phyloP scores from a whole-genome alignment of 2,797 vertebrate genomes.

The Malurus splendens region DNA sequence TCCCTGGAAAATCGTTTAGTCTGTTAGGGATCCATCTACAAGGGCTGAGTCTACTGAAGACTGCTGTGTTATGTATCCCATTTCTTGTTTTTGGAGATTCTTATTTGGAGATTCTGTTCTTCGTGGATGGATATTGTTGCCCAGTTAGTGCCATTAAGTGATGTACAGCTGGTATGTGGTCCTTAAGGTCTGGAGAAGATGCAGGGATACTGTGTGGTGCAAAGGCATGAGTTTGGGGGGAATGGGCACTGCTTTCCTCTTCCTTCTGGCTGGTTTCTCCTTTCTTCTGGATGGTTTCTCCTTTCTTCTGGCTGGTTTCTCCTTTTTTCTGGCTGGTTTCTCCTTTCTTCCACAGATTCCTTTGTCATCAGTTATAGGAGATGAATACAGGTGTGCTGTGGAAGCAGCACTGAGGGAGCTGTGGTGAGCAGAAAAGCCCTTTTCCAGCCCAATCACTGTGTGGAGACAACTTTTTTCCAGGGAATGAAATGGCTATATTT shows the following conservation, averaged over 20 bases:
- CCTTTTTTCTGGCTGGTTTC: not conserved
- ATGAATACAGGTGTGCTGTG: not conserved
- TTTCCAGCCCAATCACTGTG: not conserved
- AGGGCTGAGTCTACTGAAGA: not conserved
- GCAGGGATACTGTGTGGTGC: accelerated
- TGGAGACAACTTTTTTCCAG: not conserved
- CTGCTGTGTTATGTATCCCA: not conserved
- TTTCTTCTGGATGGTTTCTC: not conserved
- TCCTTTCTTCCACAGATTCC: not conserved
- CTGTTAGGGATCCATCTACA: not conserved
- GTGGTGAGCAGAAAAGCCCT: not conserved
- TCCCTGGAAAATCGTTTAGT: not conserved
- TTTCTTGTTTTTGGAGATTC: not conserved
- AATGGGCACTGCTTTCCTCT: not conserved
- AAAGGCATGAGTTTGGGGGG: accelerated
- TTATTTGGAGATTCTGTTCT: not conserved
- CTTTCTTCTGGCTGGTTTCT: too few relatives aligned
- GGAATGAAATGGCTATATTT: not conserved
- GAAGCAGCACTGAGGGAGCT: accelerated
- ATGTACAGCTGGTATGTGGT: not conserved
- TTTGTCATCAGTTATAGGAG: accelerated
- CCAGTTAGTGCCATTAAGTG: not conserved
- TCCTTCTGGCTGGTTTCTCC: not conserved
- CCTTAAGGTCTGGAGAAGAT: not conserved
- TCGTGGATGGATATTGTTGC: accelerated